A percentile compares a stretch with the other conserved stretches of the same genome.
Conservation (phyloP, 1,140 invertebrate species). For the Phymorhynchus buccinoides region DNA sequence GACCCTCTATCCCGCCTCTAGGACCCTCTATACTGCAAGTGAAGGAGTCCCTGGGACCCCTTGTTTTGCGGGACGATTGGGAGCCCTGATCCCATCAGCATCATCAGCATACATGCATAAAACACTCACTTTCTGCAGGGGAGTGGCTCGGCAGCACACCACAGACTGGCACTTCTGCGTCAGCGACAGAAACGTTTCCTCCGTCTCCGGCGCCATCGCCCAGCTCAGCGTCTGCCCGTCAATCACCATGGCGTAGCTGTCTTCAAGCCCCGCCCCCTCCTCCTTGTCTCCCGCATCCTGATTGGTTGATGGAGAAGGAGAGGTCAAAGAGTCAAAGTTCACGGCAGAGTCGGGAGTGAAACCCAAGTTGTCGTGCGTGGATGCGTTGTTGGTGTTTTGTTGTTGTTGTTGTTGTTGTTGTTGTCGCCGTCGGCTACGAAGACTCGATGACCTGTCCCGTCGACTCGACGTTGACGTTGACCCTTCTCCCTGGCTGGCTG, state of each 20-base stretch:
- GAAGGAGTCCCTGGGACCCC: too few relatives aligned
- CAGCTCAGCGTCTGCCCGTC: slow-evolving; percentile 93
- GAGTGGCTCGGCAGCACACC: slow-evolving; percentile 72
- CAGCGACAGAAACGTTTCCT: slow-evolving; percentile 65
- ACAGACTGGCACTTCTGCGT: slow-evolving; percentile 70
- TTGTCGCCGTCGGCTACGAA: background rate
- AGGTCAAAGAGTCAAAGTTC: background rate
- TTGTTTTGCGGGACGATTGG: too few relatives aligned
- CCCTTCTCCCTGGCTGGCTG: slow-evolving; percentile 7
- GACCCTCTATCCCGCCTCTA: too few relatives aligned
- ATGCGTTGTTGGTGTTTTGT: background rate
- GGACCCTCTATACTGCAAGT: too few relatives aligned
- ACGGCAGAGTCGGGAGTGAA: background rate
- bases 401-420: background rate
- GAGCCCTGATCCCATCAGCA: too few relatives aligned
- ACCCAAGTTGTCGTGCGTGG: background rate
- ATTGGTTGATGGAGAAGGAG: background rate
- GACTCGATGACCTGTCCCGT: too few relatives aligned
- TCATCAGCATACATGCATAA: background rate
- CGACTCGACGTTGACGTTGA: too few relatives aligned
- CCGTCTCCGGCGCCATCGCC: slow-evolving; percentile 79
- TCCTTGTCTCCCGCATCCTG: too few relatives aligned
- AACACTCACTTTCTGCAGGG: slow-evolving; percentile 70
- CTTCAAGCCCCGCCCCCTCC: slow-evolving; percentile 17
- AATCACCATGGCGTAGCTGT: slow-evolving; percentile 83